Conservation (phyloP, 2,888 invertebrate species). For the Petrophora chlorosata region DNA sequence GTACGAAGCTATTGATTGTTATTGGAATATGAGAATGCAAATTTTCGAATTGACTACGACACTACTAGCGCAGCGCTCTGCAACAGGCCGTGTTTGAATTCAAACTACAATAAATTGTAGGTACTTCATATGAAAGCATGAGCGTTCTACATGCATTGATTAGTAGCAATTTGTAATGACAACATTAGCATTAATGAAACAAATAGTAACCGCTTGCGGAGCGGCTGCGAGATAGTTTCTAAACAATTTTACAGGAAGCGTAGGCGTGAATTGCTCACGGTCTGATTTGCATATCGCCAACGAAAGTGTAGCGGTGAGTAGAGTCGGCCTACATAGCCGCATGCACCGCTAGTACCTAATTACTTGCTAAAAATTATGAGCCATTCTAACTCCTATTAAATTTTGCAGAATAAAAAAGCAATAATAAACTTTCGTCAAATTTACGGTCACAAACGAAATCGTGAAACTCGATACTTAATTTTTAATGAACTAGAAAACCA, state of each 20-base stretch:
- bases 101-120: slow-evolving; percentile 1
- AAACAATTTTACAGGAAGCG: slow-evolving; percentile 54
- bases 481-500: slow-evolving; percentile 50
- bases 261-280: slow-evolving; percentile 62
- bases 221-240: slow-evolving; percentile 46
- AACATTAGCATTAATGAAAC: slow-evolving; percentile 51
- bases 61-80: background rate
- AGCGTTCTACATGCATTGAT: slow-evolving; percentile 21
- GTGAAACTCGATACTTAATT: slow-evolving; percentile 42
- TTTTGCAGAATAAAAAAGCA: slow-evolving; percentile 28
- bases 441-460: slow-evolving; percentile 33
- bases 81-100: slow-evolving; percentile 4
- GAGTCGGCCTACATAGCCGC: slow-evolving; percentile 59
- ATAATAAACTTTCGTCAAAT: slow-evolving; percentile 27
- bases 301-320: slow-evolving; percentile 72
- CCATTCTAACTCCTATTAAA: slow-evolving; percentile 31
- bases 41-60: slow-evolving; percentile 1
- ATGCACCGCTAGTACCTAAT: slow-evolving; percentile 42
- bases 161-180: slow-evolving; percentile 37
- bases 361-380: slow-evolving; percentile 22
- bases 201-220: slow-evolving; percentile 52
- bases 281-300: slow-evolving; percentile 77
- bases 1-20: slow-evolving; percentile 53
- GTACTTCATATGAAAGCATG: slow-evolving; percentile 18
- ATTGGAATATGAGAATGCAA: slow-evolving; percentile 27